phyloP scores from a whole-genome alignment of 1,140 invertebrate genomes.

The Sminthurides bifidus region DNA sequence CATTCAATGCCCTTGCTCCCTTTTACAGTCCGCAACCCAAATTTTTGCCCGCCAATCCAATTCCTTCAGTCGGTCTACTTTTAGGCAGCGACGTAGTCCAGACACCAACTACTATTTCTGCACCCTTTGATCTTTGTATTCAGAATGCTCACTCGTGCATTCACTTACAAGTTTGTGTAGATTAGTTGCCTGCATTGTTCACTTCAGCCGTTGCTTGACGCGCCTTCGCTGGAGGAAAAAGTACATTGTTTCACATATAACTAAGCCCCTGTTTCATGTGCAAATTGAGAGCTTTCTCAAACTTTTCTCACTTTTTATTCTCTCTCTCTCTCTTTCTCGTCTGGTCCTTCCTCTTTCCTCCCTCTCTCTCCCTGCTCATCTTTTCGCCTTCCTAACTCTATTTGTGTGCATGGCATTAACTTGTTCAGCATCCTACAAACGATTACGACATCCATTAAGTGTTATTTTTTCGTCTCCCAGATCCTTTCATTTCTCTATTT shows the following conservation, averaged over 20 bases:
- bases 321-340: not conserved
- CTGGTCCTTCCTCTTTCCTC: not conserved
- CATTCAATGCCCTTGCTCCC: no score
- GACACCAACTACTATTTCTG: no score
- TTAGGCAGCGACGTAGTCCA: no score
- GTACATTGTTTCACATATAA: not conserved
- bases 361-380: not conserved
- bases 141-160: no score
- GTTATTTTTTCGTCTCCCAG: not conserved
- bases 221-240: no score
- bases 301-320: not conserved
- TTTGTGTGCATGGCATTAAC: not conserved
- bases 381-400: not conserved
- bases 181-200: no score
- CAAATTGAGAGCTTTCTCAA: not conserved
- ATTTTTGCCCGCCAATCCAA: no score
- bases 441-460: not conserved
- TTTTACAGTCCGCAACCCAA: no score
- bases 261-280: not conserved
- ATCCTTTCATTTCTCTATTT: not conserved
- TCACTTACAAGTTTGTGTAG: no score
- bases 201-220: no score
- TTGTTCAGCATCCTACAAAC: not conserved
- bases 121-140: no score
- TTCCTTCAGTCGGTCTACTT: no score